Evolutionary conservation across 2,888 invertebrate genomes (phyloP).

Genomic region (Habroteleia sp.): DNA sequence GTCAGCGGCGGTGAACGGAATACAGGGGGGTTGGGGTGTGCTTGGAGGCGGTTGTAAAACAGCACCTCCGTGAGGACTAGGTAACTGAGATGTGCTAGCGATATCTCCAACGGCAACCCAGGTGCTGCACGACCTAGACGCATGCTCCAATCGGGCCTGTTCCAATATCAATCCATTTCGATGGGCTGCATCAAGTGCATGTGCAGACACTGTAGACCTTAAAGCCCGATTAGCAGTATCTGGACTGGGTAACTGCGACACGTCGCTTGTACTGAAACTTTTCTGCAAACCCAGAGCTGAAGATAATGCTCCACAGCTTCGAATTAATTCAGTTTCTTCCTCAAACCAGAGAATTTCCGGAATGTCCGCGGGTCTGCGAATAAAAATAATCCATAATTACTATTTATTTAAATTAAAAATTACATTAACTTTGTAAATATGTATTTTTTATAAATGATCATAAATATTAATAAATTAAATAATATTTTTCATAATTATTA

Average conservation of each 20-base stretch:
- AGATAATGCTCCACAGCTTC: constrained; percentile 90
- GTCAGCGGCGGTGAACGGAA: constrained; percentile 85
- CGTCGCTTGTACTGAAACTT: constrained; percentile 92
- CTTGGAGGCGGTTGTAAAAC: constrained; percentile 74
- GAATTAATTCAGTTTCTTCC: constrained; percentile 89
- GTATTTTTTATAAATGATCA: too few relatives aligned
- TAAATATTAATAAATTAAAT: too few relatives aligned
- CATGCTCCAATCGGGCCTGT: constrained; percentile 84
- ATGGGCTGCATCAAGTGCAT: constrained; percentile 83
- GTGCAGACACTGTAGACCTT: constrained; percentile 82
- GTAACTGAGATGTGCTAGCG: constrained; percentile 89
- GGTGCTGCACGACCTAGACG: constrained; percentile 89
- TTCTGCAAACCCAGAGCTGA: constrained; percentile 91
- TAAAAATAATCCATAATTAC: too few relatives aligned
- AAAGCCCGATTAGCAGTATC: constrained; percentile 77
- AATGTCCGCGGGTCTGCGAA: constrained; percentile 84
- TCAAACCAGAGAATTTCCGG: constrained; percentile 87
- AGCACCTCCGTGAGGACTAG: constrained; percentile 89
- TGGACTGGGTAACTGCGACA: constrained; percentile 84
- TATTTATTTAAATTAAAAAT: too few relatives aligned
- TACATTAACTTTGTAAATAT: too few relatives aligned
- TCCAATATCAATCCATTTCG: constrained; percentile 83
- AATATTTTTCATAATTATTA: too few relatives aligned
- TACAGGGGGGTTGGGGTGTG: constrained; percentile 78
- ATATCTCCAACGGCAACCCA: constrained; percentile 93